These are phyloP conservation scores for Epizoanthus rinbou DNA, from an alignment of 92 coral and sea anemone species.

Conservation along the genomic window DNA sequence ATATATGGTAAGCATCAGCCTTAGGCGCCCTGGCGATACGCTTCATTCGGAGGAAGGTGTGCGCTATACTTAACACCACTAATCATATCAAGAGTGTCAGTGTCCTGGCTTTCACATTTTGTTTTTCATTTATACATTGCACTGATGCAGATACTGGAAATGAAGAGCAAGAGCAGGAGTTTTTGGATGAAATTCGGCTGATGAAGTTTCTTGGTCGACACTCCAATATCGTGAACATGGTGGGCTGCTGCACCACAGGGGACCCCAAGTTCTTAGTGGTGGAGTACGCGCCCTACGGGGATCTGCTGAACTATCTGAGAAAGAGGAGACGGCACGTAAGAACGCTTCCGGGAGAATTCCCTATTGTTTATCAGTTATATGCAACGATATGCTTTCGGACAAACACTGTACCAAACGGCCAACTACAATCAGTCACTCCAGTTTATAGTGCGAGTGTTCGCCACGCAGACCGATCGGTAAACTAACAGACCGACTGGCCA, in stretches of 20 bases:
- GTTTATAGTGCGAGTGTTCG: too few species aligned
- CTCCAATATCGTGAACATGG: conserved; percentile 14
- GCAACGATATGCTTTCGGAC: too few species aligned
- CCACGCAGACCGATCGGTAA: too few species aligned
- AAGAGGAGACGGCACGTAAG: conserved; percentile 27
- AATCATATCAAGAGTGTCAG: neutral
- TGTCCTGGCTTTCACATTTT: neutral
- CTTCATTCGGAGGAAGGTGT: too few species aligned
- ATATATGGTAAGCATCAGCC: too few species aligned
- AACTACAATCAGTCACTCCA: too few species aligned
- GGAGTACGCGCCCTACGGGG: conserved; percentile 28
- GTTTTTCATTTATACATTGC: neutral
- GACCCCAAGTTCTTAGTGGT: conserved; percentile 28
- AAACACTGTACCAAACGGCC: too few species aligned
- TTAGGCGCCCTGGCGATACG: too few species aligned
- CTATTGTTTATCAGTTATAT: too few species aligned
- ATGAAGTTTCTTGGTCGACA: conserved; percentile 35
- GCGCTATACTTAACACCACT: too few species aligned
- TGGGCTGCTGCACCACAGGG: conserved; percentile 39
- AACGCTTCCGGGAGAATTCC: neutral
- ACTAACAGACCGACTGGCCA: too few species aligned
- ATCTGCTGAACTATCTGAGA: conserved; percentile 23
- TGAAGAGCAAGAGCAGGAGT: conserved; percentile 20
- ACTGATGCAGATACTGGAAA: conserved; percentile 9
- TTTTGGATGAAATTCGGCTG: conserved; percentile 23